These are phyloP conservation scores for Borostomias antarcticus DNA, from an alignment of 2,797 vertebrate species.

Conservation along the genomic window DNA sequence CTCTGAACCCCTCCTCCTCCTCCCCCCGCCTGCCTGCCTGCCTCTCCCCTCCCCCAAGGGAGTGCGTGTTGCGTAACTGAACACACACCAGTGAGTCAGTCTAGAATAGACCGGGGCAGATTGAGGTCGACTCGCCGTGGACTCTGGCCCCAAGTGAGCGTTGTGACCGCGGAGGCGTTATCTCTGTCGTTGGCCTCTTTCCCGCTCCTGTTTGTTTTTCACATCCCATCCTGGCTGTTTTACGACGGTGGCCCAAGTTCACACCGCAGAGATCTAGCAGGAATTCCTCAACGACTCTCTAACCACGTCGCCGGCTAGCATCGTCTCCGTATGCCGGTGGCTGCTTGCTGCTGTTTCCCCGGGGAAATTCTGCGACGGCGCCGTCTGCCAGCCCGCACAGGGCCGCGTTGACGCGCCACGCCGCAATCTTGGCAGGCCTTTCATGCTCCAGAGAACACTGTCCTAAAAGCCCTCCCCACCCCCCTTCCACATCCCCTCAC, in stretches of 20 bases:
- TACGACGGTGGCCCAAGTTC: constrained; percentile 33
- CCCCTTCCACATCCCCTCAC: background rate
- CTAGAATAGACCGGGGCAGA: no score
- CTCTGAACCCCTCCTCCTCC: constrained; percentile 15
- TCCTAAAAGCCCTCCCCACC: background rate
- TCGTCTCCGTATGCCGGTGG: constrained; percentile 32
- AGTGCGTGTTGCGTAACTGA: constrained; percentile 66
- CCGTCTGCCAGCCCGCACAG: constrained; percentile 30
- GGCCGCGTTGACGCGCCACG: constrained; percentile 45
- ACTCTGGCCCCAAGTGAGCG: constrained; percentile 58
- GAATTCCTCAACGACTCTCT: constrained; percentile 23
- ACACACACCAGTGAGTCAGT: no score
- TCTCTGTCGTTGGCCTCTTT: constrained; percentile 39
- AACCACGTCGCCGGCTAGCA: constrained; percentile 35
- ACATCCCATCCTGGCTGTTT: constrained; percentile 27
- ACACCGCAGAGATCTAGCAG: constrained; percentile 6
- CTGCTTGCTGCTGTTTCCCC: background rate
- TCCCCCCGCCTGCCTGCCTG: constrained; percentile 9
- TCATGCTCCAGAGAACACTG: constrained; percentile 41
- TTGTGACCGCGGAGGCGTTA: constrained; percentile 34
- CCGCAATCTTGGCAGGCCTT: constrained; percentile 72
- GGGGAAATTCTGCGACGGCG: constrained; percentile 44
- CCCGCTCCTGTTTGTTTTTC: constrained; percentile 46
- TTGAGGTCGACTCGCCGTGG: constrained; percentile 54
- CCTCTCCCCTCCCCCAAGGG: constrained; percentile 27